Evolutionary conservation across 2,113 vertebrate species (phyloP), one percentile per base, ranked within the genome.

Genomic region (Scartelaos histophorus): DNA sequence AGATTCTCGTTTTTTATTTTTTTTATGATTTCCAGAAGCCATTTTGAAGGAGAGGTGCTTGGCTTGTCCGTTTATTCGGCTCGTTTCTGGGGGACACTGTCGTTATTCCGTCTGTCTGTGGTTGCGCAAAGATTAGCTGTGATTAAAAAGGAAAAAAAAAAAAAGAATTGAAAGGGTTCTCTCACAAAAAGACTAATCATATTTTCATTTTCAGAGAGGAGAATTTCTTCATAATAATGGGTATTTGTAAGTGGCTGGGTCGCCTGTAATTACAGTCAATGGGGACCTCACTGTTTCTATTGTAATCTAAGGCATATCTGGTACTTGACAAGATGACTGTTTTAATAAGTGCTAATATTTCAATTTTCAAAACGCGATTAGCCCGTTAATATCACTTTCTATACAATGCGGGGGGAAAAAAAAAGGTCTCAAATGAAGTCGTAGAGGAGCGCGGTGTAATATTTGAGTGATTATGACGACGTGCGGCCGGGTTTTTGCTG

Each of bases 321-420:
- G 46, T 69, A 54, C 82, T 82, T 80, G 83, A 88, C 86, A 74
- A 84, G 80, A 88, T 86, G 81, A 84, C 76, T 24, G 62, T 87
- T 73, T 58, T 84, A 89, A 88, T 86, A 80, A 74, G 71, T 83
- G 79, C 79, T 87, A 82, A 85, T 82, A 82, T 88, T 86, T 82
- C 69, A 89, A 75, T 82, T 87, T 80, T 64, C 58, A 82, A 78
- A 88, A 84, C 9, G 64, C 78, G 78, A 87, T 84, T 78, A 71
- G 38, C 74, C 70, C 78, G 71, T 81, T 80, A 64, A 60, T 79
- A 74, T 74, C 56, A 22, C 12, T 78, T 68, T 69, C 66, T 74
- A 21, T 69, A 65, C 54, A 71, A 80, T 45, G 24, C 61, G 11
- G 22, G 68, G 56, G 49, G 53, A 66, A 79, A 38, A 38, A 51